Conservation (phyloP, 2,113 vertebrate genomes). For the Leucopsar rothschildi region DNA sequence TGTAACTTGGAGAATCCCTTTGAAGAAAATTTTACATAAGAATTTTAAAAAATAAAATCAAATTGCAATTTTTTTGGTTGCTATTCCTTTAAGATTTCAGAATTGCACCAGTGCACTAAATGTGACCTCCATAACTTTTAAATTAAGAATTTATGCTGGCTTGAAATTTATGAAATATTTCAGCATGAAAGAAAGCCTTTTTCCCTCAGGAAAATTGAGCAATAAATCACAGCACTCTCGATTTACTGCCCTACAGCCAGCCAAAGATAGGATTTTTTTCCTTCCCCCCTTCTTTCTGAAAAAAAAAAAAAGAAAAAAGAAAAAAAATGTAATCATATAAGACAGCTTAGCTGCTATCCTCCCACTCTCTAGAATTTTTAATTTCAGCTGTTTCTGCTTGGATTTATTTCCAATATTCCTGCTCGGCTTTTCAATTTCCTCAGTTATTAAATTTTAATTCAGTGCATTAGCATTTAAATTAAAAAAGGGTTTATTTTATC, state of each 20-base stretch:
- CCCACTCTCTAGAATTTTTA: conserved; percentile 98
- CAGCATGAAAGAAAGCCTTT: conserved; percentile 83
- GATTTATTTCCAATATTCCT: conserved; percentile 99
- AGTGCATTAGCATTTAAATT: conserved; percentile 99
- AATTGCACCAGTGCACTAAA: conserved; percentile 77
- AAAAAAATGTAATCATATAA: conserved; percentile 97
- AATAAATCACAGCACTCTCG: conserved; percentile 93
- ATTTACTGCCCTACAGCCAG: conserved; percentile 90
- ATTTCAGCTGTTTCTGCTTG: conserved; percentile 99
- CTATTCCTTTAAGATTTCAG: conserved; percentile 80
- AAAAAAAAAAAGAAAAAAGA: conserved; percentile 87
- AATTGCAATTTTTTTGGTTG: conserved; percentile 54
- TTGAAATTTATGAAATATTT: conserved; percentile 95
- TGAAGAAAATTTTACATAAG: conserved; percentile 63
- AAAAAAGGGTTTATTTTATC: conserved; percentile 96
- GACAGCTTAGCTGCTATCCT: conserved; percentile 91
- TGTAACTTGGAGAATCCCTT: conserved; percentile 32
- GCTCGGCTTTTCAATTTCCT: conserved; percentile 99
- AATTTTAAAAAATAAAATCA: conserved; percentile 61
- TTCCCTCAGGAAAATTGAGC: conserved; percentile 91
- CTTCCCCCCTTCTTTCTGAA: conserved; percentile 77
- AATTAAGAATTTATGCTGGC: conserved; percentile 87
- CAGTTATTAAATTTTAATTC: conserved; percentile 99
- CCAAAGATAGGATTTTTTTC: conserved; percentile 85
- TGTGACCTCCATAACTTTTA: conserved; percentile 85